Conservation (phyloP, 1,140 invertebrate species). For the Scaptomyza graminum region DNA sequence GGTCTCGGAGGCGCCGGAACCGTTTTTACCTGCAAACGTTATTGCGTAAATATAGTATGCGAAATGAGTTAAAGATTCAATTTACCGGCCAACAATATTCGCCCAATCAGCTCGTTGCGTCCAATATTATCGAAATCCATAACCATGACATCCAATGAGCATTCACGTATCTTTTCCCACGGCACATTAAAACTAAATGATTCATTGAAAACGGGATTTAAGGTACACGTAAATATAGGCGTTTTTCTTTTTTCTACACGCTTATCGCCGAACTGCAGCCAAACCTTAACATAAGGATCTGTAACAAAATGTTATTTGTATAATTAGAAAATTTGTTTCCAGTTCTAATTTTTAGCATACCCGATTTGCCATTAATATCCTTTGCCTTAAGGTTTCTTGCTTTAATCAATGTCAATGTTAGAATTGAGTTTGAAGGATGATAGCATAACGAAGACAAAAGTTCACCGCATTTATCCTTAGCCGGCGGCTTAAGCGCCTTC, state of each 20-base stretch:
- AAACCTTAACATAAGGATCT: conserved; percentile 99
- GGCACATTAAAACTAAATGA: conserved; percentile 96
- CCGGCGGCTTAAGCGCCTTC: conserved; percentile 95
- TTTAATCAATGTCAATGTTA: conserved; percentile 94
- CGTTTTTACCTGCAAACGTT: conserved; percentile 91
- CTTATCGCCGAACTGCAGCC: conserved; percentile 97
- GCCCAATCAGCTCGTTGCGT: conserved; percentile 95
- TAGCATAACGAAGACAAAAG: conserved; percentile 95
- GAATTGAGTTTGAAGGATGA: conserved; percentile 94
- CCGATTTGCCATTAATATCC: conserved; percentile 97
- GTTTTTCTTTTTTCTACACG: conserved; percentile 97
- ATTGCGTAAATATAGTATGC: no score
- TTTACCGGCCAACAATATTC: conserved; percentile 93
- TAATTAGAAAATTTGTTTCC: conserved; percentile 25
- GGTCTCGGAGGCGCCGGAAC: conserved; percentile 94
- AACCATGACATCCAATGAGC: conserved; percentile 95
- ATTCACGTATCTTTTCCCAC: conserved; percentile 97
- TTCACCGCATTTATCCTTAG: conserved; percentile 96
- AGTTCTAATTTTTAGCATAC: conserved; percentile 84
- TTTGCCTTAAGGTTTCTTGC: conserved; percentile 96
- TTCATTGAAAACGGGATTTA: conserved; percentile 97
- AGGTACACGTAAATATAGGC: conserved; percentile 96
- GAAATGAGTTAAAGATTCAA: neutral
- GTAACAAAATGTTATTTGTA: conserved; percentile 7
- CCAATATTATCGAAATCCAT: conserved; percentile 98